Base-by-base conservation (phyloP, 1,140 invertebrate species). In the Himalopsyche phryganea region DNA sequence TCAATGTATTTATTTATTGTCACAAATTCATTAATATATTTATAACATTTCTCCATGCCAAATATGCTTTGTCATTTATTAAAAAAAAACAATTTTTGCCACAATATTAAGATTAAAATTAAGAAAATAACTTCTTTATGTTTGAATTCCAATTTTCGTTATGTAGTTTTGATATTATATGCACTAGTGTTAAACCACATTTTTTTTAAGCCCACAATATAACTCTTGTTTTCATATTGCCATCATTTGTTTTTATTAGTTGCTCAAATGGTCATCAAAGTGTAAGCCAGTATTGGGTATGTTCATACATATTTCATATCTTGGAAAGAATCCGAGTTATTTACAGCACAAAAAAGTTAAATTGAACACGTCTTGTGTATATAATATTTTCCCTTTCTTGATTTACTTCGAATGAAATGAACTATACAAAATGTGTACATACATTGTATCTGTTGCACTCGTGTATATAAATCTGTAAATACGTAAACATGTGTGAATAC, bases 261-360 rank as follows among this genome's bases (percentile, higher is more conserved):
- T 45, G 42, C 42, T 45, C 42, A 45, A 45, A 45, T 45, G 13
- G 10, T 45, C 42, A 28, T 28, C 23, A 28, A 28, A 28, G 23
- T 5, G 15, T 15, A 40, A 5, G 11, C 38, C 38, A 13, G 38
- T 5, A 15, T 40, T 40, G n/a, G 38, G 38, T 40, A 40, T 40
- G 38, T 40, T 28, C 9, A 28, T 28, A 9, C 23, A 28, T 5
- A 28, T 28, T 28, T 28, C 23, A 28, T 28, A 28, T 28, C 23
- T 28, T 9, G 9, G 23, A 28, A 9, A 9, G 9, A 3, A 28
- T 28, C 23, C 9, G 23, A 28, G 23, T 5, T 28, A 28, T 5
- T 28, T 28, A 28, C 9, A 28, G 23, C 23, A 28, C 23, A 28
- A 28, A 28, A 28, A 28, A 5, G 23, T 28, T 28, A 28, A 28